Percentiles rank a stretch among this genome's conserved stretches.
phyloP scores from a whole-genome alignment of 1,140 invertebrate species.

The Drosophila varians region DNA sequence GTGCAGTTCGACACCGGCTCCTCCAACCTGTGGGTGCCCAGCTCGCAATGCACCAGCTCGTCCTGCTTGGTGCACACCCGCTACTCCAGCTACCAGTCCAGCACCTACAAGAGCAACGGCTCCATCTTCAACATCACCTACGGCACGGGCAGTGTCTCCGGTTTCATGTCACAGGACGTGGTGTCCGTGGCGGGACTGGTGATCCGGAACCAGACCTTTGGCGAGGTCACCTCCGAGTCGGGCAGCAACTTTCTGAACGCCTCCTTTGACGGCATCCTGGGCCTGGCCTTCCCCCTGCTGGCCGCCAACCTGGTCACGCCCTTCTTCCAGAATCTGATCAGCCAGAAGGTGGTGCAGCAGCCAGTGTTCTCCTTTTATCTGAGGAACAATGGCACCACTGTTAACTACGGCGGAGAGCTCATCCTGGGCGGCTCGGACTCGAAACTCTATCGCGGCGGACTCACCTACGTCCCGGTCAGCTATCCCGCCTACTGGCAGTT shows the following conservation, averaged over 20 bases:
- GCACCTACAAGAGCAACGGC: slow-evolving; percentile 93
- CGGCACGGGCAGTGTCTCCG: slow-evolving; percentile 97
- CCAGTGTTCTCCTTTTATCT: slow-evolving; percentile 97
- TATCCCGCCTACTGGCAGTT: slow-evolving; percentile 98
- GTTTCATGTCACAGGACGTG: slow-evolving; percentile 95
- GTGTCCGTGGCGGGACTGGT: slow-evolving; percentile 88
- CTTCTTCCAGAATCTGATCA: slow-evolving; percentile 97
- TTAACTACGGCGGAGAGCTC: slow-evolving; percentile 92
- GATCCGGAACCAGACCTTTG: slow-evolving; percentile 96
- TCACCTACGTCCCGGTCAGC: slow-evolving; percentile 94
- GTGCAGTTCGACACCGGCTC: slow-evolving; percentile 99
- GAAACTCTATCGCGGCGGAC: slow-evolving; percentile 92
- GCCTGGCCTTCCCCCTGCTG: slow-evolving; percentile 94
- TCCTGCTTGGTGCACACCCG: slow-evolving; percentile 93
- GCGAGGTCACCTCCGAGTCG: slow-evolving; percentile 97
- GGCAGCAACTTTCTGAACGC: slow-evolving; percentile 94
- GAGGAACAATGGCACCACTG: slow-evolving; percentile 87
- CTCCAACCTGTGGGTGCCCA: slow-evolving; percentile 99
- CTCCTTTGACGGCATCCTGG: slow-evolving; percentile 98
- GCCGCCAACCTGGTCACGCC: slow-evolving; percentile 95
- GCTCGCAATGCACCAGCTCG: slow-evolving; percentile 92
- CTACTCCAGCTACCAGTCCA: slow-evolving; percentile 94
- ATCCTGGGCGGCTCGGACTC: slow-evolving; percentile 97
- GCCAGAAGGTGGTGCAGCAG: slow-evolving; percentile 90
- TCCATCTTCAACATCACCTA: slow-evolving; percentile 96